Evolutionary conservation across 2,797 vertebrate genomes (phyloP).

Genomic region (Anguilla pacifica): DNA sequence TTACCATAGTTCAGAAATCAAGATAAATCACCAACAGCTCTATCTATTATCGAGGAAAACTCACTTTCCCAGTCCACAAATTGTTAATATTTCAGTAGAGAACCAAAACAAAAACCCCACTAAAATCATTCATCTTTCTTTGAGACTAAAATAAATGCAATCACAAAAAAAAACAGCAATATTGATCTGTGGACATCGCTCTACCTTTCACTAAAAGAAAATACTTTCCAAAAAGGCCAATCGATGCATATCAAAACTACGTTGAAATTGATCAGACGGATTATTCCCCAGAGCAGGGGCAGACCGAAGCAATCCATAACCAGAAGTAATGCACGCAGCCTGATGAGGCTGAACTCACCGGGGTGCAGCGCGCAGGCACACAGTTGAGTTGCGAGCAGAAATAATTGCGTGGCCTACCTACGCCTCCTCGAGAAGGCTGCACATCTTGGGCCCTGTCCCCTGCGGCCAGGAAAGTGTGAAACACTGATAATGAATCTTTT

Average conservation of each 20-base stretch:
- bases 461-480: background rate
- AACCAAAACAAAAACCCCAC: background rate
- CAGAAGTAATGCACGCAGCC: background rate
- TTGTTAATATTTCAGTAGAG: background rate
- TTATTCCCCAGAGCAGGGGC: background rate
- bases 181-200: background rate
- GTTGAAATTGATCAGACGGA: background rate
- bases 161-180: background rate
- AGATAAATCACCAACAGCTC: background rate
- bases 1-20: background rate
- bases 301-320: background rate
- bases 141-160: background rate
- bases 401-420: slow-evolving; percentile 6
- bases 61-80: background rate
- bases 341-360: background rate
- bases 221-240: background rate
- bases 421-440: background rate
- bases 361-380: background rate
- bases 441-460: background rate
- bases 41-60: background rate
- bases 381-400: background rate
- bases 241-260: background rate
- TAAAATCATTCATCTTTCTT: background rate
- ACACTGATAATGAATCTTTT: slow-evolving; percentile 11
- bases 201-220: slow-evolving; percentile 4